These are phyloP conservation scores for Gymnodraco acuticeps DNA, from an alignment of 2,797 vertebrate genomes.

Conservation along the genomic window DNA sequence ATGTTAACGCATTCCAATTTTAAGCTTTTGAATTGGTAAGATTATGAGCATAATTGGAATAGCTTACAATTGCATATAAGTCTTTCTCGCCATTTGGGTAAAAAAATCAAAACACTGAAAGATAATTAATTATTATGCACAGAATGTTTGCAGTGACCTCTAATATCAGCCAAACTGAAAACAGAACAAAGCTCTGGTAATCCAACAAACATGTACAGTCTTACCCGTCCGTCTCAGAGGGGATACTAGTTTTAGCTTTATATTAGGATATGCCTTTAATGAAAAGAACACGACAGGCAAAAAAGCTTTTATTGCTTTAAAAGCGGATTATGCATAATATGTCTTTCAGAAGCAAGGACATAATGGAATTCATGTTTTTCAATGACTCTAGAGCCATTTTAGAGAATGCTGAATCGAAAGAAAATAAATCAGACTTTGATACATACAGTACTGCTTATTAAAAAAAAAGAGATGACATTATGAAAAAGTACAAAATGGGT, in stretches of 20 bases:
- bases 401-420: not conserved
- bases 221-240: not conserved
- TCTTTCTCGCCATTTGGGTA: conserved; percentile 11
- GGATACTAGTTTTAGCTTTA: conserved; percentile 2
- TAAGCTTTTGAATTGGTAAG: conserved; percentile 66
- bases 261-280: not conserved
- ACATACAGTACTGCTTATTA: not conserved
- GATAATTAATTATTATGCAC: conserved; percentile 26
- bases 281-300: not conserved
- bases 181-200: conserved; percentile 18
- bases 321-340: not conserved
- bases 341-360: conserved; percentile 13
- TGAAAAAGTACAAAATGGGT: not conserved
- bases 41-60: conserved; percentile 59
- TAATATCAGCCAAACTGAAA: conserved; percentile 29
- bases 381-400: conserved; percentile 6
- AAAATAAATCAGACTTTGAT: not conserved
- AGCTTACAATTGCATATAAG: conserved; percentile 36
- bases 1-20: conserved; percentile 67
- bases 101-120: conserved; percentile 22
- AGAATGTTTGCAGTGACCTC: conserved; percentile 35
- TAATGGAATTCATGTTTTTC: conserved; percentile 18
- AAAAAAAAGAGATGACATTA: not conserved
- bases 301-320: not conserved
- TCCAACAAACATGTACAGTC: conserved; percentile 11